Base-by-base conservation (phyloP, 1,140 invertebrate species). In the Agrypnia vestita region DNA sequence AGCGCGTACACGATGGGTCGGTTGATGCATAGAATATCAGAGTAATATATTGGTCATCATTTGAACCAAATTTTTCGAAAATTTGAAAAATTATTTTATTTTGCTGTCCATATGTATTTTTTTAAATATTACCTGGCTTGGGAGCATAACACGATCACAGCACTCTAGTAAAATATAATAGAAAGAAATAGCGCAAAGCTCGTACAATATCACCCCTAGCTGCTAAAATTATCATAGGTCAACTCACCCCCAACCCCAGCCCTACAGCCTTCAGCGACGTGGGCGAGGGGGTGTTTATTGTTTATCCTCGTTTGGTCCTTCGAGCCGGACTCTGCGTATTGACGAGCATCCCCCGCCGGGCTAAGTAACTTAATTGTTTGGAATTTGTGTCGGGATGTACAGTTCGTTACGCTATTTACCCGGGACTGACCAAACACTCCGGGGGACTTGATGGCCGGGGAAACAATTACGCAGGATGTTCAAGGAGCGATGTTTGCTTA, bases 361-460 rank as follows among this genome's bases (percentile, higher is more conserved):
- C 78, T 81, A 78, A 78, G 72, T 76, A 71, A 62, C 80, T 81
- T 81, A 81, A 81, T 81, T 81, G 80, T 81, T 81, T 76, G 76
- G 76, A 81, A 81, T 81, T 77, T 73, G 80, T 77, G 73, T 75
- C 76, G 75, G 80, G 80, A 76, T 78, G 51, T 69, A 49, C 76
- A 74, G 80, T 71, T 81, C 80, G 76, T 81, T 81, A 81, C 80
- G 80, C 80, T 81, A 76, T 81, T 81, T 81, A 76, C 80, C 76
- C 76, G 61, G 69, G 19, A n/a, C 73, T 75, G 73, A 46, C 73
- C 49, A 61, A 75, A 53, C 55, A 19, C 53, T 53, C 53, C 4
- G 19, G 21, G 47, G 49, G 21, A 73, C 69, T 73, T 69, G 64
- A 69, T 69, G 17, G 43, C n/a, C 44, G 11, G 49, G 25, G 25